These are phyloP conservation scores for Aporophyla nigra DNA, from an alignment of 2,888 invertebrate genomes.

Conservation along the genomic window DNA sequence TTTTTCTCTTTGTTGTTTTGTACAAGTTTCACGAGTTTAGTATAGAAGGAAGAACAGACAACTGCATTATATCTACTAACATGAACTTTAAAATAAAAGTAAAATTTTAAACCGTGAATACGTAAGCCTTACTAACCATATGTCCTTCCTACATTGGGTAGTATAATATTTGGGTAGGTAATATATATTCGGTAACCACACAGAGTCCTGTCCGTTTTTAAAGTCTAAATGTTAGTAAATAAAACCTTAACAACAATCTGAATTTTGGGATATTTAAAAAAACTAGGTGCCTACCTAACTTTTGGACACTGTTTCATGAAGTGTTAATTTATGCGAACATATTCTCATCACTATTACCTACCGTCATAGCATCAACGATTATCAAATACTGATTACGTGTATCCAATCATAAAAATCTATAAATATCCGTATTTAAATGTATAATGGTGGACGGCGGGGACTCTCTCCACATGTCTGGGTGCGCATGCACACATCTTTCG, in stretches of 20 bases:
- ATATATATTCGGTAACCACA: too few relatives aligned
- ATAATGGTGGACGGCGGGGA: conserved; percentile 79
- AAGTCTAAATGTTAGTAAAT: not conserved
- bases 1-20: conserved; percentile 33
- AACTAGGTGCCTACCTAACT: not conserved
- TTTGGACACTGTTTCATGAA: conserved; percentile 2
- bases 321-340: conserved; percentile 43
- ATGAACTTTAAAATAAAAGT: too few relatives aligned
- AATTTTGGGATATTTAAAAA: not conserved
- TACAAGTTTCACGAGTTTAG: conserved; percentile 27
- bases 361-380: conserved; percentile 64
- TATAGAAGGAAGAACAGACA: conserved; percentile 16
- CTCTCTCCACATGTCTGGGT: conserved; percentile 77
- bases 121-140: not conserved
- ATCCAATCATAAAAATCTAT: conserved; percentile 74
- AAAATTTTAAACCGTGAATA: not conserved
- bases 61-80: not conserved
- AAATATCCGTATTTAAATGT: conserved; percentile 79
- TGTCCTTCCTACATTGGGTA: not conserved
- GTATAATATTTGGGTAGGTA: not conserved
- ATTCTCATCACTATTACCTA: conserved; percentile 57
- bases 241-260: not conserved
- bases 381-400: conserved; percentile 76
- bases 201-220: not conserved
- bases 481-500: conserved; percentile 83